A percentile compares a stretch with the other conserved stretches of the same genome.
phyloP scores from a whole-genome alignment of 1,140 invertebrate genomes.

The Hydropsyche tenuis region DNA sequence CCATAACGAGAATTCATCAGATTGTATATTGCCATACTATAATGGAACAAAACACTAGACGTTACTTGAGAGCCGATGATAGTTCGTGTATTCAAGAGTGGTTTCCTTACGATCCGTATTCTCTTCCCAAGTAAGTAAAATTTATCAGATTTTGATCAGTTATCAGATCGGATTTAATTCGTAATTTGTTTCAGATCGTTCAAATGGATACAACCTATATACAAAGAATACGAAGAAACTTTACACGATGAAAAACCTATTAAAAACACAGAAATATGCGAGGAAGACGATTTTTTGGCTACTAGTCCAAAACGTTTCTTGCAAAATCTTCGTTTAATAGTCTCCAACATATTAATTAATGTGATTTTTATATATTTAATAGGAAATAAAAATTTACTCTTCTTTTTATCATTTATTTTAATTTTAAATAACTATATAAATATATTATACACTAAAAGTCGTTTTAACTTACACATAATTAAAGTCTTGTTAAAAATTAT shows the following conservation, averaged over 20 bases:
- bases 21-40: constrained; percentile 91
- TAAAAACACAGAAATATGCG: constrained; percentile 36
- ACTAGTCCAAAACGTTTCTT: constrained; percentile 41
- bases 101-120: constrained; percentile 62
- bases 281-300: constrained; percentile 49
- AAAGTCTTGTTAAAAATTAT: not conserved
- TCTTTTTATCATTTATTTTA: constrained; percentile 35
- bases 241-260: constrained; percentile 20
- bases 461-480: constrained; percentile 5
- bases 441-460: not conserved
- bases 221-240: constrained; percentile 46
- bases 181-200: constrained; percentile 39
- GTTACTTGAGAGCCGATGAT: constrained; percentile 64
- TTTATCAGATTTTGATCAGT: constrained; percentile 1
- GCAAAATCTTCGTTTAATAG: constrained; percentile 30
- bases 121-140: constrained; percentile 56
- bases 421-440: not conserved
- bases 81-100: constrained; percentile 55
- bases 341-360: constrained; percentile 24
- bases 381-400: too few species aligned
- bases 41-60: constrained; percentile 83
- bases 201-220: constrained; percentile 46
- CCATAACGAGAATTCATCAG: constrained; percentile 84
- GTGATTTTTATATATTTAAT: too few species aligned
- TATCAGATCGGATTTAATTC: not conserved